Base-by-base conservation (phyloP, 2,113 vertebrate genomes). In the Diadophis punctatus region DNA sequence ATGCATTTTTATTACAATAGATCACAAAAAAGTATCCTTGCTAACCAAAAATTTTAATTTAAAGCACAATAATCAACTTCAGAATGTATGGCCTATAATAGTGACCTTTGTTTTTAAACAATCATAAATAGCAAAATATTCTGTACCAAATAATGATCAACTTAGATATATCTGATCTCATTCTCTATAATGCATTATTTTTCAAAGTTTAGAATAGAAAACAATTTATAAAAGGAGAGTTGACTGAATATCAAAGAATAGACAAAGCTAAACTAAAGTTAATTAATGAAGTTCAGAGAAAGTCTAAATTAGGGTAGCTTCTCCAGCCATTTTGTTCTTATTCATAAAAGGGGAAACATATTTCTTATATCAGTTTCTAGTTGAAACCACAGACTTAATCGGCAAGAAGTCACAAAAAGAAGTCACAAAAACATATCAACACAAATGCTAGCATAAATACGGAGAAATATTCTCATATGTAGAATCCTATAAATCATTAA, bases 41-140 rank as follows among this genome's bases (percentile, higher is more conserved):
- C 95, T 97, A 97, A 97, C 92, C 96, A 95, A 95, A 97, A 97
- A 84, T 92, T 88, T 96, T 97, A 95, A 97, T 97, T 97, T 98
- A 96, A 96, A 97, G 96, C 96, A 97, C 96, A 95, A 96, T 97
- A 97, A 97, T 97, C 96, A 97, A 95, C 96, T 90, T 92, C 93
- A 96, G 96, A 97, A 96, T 96, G 90, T 92, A 94, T 93, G 94
- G 94, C 96, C 97, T 96, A 97, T 97, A 97, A 97, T 97, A 97
- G 97, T 96, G 96, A 97, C 96, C 97, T 97, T 96, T 95, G 96
- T 97, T 97, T 11, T 2, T 1, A 34, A 97, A 93, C 95, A 95
- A 97, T 96, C 93, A 96, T 97, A 98, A 97, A 96, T 96, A 97
- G 96, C 96, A 97, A 98, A 97, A 97, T 97, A 94, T 93, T 94